Base-by-base conservation (phyloP, 2,113 vertebrate species). In the Cephalopholis sonnerati region DNA sequence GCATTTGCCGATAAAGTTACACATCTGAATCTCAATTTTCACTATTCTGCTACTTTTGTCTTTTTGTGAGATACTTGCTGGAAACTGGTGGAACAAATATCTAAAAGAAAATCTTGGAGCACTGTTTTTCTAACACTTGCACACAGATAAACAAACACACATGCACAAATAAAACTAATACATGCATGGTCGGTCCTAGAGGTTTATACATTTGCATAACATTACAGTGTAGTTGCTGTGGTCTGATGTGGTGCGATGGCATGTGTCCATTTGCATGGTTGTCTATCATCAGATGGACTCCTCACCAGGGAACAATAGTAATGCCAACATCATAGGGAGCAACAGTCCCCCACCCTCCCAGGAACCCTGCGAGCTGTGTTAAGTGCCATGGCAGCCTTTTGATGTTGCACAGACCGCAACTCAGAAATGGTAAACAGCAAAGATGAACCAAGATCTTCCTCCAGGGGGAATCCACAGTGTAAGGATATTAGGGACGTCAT, bases 371-470 rank as follows among this genome's bases (percentile, higher is more conserved):
- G 68, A 94, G 93, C 91, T 81, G 92, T 88, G 93, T 93, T 94
- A 93, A 94, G 92, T 93, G 89, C 89, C 88, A 84, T 91, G 87
- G 88, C 89, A 90, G 92, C 86, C 93, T 92, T 96, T 95, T 95
- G 94, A 95, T 95, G 94, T 95, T 92, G 84, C 75, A 24, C 84
- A 86, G 84, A 87, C 88, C 78, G 86, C 87, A 92, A 90, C 80
- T 92, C 86, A 85, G 72, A 95, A 91, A 93, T 93, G 90, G 92
- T 92, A 95, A 95, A 93, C 90, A 95, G 92, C 61, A 63, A 82
- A 92, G 90, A 95, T 92, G 91, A 95, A 95, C 91, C 67, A 46
- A 92, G 92, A 94, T 94, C 87, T 89, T 92, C 87, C 90, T 93
- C 94, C 94, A 79, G 81, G 89, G 93, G 92, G 93, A 94, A 87